These are phyloP conservation scores for Candoia aspera DNA, from an alignment of 2,113 vertebrate species.

Conservation along the genomic window DNA sequence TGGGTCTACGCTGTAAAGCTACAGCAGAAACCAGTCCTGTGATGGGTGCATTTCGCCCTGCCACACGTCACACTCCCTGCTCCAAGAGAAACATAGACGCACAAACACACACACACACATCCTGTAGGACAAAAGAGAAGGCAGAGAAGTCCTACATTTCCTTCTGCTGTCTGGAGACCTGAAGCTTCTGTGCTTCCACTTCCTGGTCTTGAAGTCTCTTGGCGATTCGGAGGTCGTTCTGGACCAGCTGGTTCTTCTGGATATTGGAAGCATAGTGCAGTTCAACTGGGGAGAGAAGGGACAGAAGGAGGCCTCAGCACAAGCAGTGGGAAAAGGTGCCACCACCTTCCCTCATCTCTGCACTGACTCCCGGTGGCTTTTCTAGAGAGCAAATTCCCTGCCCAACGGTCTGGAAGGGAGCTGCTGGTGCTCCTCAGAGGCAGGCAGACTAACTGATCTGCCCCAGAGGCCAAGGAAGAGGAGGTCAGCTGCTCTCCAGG, in stretches of 20 bases:
- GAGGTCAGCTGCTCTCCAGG: too few species aligned
- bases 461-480: too few species aligned
- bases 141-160: conserved; percentile 53
- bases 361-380: too few species aligned
- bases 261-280: conserved; percentile 78
- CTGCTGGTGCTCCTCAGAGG: too few species aligned
- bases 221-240: conserved; percentile 74
- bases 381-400: too few species aligned
- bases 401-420: too few species aligned
- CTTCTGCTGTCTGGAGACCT: conserved; percentile 59
- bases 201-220: conserved; percentile 76
- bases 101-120: background rate
- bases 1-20: background rate
- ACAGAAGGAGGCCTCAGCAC: background rate
- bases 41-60: too few species aligned
- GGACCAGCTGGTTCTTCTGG: conserved; percentile 77
- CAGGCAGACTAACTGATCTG: too few species aligned
- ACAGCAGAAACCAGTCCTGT: background rate
- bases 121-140: background rate
- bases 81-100: too few species aligned
- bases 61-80: too few species aligned
- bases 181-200: conserved; percentile 49
- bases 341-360: too few species aligned
- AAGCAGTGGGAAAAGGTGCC: background rate
- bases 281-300: conserved; percentile 61